Percentiles rank a stretch among this genome's conserved stretches.
phyloP scores from a whole-genome alignment of 2,888 invertebrate species.

The Caenorhabditis sp. region DNA sequence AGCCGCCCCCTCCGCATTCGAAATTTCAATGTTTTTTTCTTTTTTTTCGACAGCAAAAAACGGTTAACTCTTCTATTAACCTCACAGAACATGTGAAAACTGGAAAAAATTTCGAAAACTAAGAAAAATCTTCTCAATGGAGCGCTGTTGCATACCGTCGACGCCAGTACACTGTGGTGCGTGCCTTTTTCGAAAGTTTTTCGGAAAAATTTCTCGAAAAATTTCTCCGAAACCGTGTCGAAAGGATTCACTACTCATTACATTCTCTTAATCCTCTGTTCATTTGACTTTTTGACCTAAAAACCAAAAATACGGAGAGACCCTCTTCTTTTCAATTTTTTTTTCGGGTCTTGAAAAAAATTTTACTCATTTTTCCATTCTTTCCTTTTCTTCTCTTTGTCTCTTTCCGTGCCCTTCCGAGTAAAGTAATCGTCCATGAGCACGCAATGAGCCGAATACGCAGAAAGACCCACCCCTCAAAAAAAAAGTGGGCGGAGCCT shows the following conservation, averaged over 20 bases:
- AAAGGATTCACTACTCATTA: background rate
- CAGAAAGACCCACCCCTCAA: background rate
- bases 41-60: too few species aligned
- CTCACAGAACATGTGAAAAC: too few species aligned
- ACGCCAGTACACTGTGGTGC: too few species aligned
- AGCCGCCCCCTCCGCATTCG: too few species aligned
- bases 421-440: constrained; percentile 59
- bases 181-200: too few species aligned
- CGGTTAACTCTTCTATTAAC: too few species aligned
- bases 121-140: too few species aligned
- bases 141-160: too few species aligned
- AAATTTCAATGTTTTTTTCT: too few species aligned
- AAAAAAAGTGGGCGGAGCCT: constrained; percentile 48
- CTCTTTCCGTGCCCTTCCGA: background rate
- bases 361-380: background rate
- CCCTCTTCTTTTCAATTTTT: background rate
- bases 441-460: constrained; percentile 63
- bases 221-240: too few species aligned
- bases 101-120: too few species aligned
- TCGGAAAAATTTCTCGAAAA: too few species aligned
- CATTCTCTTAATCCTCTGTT: background rate
- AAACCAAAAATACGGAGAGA: background rate
- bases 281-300: constrained; percentile 20
- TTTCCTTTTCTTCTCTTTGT: background rate
- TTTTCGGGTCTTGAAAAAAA: constrained; percentile 6